Base-by-base conservation (phyloP, 2,113 vertebrate genomes). In the Syrmaticus mikado region DNA sequence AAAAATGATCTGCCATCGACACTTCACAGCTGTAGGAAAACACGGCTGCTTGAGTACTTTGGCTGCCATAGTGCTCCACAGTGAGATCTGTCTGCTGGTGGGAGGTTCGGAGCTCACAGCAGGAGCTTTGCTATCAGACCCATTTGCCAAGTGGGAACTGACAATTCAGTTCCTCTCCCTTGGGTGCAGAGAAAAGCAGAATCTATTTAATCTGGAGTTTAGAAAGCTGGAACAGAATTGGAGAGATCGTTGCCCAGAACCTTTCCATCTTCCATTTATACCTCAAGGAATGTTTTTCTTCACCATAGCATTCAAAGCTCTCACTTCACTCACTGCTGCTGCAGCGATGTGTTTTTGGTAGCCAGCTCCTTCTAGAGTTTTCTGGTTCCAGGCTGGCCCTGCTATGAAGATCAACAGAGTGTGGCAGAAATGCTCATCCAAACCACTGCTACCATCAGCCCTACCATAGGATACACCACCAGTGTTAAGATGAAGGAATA, bases 201-300 rank as follows among this genome's bases (percentile, higher is more conserved):
- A 17, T 60, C 82, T 43, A 24, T 70, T 82, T 82, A 45, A 64
- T 48, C 36, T 67, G 38, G 66, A 87, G 72, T 27, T 60, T 18
- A 77, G 66, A 93, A 85, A 82, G 14, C 30, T 50, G 7, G 8
- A 48, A 19, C 32, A 22, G 61, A 55, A 40, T 28, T 27, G 75
- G 55, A 80, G n/a, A 18, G 2, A 41, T 22, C 10, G 4, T 13
- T 0, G 0, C 36, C 53, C 24, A 62, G 10, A 2, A 3, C 13
- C 5, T 83, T 90, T 34, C 24, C 61, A 88, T 7, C 22, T 78
- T 79, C 30, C 60, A 16, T 91, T 65, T 27, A 24, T 2, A 8
- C 7, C 8, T 4, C 19, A 11, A 34, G 55, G 18, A 62, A 18
- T 48, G 3, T 5, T 43, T 82, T 75, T 87, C 53, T 46, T 55